These are phyloP conservation scores for Stegana nigrithorax DNA, from an alignment of 2,888 invertebrate species.

Conservation along the genomic window DNA sequence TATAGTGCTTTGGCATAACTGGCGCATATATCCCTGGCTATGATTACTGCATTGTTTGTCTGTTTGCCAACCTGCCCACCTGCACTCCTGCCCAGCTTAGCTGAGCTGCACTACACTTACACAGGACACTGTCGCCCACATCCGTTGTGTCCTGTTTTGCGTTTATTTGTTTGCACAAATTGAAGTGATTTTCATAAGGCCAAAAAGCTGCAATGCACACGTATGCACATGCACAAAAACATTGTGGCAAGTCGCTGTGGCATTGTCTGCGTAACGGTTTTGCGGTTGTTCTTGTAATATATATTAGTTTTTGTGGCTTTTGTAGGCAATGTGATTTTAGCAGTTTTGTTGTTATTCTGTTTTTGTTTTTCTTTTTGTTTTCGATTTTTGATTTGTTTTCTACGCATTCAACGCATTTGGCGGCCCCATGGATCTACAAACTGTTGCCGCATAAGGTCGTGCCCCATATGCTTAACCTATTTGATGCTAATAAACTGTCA, in stretches of 20 bases:
- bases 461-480: no score
- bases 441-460: no score
- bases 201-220: constrained; percentile 8
- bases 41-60: constrained; percentile 16
- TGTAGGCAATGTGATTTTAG: no score
- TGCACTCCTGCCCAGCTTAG: background rate
- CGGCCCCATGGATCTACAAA: no score
- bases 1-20: background rate
- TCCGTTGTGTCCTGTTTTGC: background rate
- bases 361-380: no score
- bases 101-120: no score
- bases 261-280: no score
- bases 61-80: background rate
- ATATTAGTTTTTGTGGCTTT: constrained; percentile 6
- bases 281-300: constrained; percentile 9
- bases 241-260: background rate
- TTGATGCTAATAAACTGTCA: no score
- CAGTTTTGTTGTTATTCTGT: no score
- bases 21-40: background rate
- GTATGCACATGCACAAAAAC: background rate
- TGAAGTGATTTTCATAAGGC: constrained; percentile 20
- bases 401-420: no score
- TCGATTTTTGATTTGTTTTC: no score
- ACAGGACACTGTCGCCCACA: no score
- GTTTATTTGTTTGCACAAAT: constrained; percentile 21